phyloP scores from a whole-genome alignment of 2,113 vertebrate species.

The Elgaria multicarinata region DNA sequence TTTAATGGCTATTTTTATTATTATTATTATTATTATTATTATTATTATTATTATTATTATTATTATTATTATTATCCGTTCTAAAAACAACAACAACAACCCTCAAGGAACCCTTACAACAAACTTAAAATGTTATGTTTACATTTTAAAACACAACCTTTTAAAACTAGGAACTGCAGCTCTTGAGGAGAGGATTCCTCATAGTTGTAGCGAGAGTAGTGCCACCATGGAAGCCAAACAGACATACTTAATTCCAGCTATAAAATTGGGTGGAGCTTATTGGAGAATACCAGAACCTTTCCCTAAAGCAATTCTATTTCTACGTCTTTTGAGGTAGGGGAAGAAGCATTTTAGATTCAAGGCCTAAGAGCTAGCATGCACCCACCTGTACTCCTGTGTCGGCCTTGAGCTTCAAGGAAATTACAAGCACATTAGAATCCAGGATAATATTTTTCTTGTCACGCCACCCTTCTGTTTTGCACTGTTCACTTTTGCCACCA shows the following conservation, averaged over 20 bases:
- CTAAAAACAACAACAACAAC: no score
- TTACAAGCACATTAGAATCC: neutral
- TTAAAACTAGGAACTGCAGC: neutral
- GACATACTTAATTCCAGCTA: neutral
- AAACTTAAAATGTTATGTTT: no score
- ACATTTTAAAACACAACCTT: neutral
- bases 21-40: neutral
- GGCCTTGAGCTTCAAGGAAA: neutral
- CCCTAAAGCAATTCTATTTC: neutral
- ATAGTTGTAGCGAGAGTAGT: neutral
- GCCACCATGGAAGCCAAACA: neutral
- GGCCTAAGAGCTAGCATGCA: neutral
- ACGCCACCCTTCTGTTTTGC: neutral
- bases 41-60: neutral
- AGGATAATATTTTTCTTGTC: neutral
- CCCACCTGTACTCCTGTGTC: no score
- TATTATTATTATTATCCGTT: neutral
- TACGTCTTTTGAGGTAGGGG: neutral
- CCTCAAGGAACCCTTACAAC: no score
- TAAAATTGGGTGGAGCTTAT: neutral
- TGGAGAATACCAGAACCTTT: neutral
- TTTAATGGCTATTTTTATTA: no score
- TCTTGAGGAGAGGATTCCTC: neutral
- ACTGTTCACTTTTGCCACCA: neutral
- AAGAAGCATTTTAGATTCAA: no score